phyloP scores from a whole-genome alignment of 2,888 invertebrate genomes.

The Lepidocyrtoides sp. region DNA sequence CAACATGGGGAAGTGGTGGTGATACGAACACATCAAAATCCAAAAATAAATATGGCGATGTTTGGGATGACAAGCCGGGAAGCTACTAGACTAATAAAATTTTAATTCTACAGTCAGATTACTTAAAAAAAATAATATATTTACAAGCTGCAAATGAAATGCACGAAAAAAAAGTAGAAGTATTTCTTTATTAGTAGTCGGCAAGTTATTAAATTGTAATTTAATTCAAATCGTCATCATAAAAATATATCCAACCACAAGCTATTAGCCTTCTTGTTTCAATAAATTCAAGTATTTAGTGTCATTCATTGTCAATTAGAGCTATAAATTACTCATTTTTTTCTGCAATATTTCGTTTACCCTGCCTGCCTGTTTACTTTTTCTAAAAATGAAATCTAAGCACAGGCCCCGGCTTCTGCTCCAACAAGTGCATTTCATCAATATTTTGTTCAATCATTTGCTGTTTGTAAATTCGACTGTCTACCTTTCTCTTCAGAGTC shows the following conservation, averaged over 20 bases:
- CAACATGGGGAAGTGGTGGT: too few species aligned
- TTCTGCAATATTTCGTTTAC: too few species aligned
- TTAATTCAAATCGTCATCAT: neutral
- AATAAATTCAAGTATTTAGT: neutral
- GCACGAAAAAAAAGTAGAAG: neutral
- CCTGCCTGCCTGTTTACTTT: neutral
- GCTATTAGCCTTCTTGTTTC: neutral
- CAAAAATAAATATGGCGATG: conserved; percentile 84
- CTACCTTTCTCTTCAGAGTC: conserved; percentile 77
- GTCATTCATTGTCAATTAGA: neutral
- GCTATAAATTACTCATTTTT: neutral
- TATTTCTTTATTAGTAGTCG: neutral
- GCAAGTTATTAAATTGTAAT: neutral
- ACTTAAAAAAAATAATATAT: too few species aligned
- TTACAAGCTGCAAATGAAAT: neutral
- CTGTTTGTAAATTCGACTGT: conserved; percentile 72
- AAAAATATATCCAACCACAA: neutral
- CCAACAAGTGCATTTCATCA: conserved; percentile 81
- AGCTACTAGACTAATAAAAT: conserved; percentile 33
- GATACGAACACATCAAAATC: conserved; percentile 44
- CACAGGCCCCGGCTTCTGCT: conserved; percentile 81
- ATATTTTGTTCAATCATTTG: conserved; percentile 82
- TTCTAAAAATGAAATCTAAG: conserved; percentile 79
- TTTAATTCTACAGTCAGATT: too few species aligned
- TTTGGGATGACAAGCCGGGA: conserved; percentile 83